Conservation (phyloP, 2,888 invertebrate genomes). For the Ormyrus thymus region DNA sequence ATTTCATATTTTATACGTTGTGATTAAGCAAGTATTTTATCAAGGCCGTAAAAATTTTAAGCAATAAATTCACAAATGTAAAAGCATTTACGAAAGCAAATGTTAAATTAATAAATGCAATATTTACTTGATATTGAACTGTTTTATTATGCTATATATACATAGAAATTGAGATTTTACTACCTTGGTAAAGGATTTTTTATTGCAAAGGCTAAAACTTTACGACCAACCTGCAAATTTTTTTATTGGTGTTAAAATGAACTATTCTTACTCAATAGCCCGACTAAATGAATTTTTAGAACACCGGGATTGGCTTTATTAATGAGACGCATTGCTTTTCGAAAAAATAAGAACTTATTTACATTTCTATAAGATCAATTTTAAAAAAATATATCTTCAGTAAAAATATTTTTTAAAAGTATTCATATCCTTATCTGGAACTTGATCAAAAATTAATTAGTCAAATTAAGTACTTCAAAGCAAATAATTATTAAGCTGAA, state of each 20-base stretch:
- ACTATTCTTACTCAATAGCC: not conserved
- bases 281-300: not conserved
- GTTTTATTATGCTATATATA: constrained; percentile 9
- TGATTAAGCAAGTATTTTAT: not conserved
- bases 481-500: too few species aligned
- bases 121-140: constrained; percentile 11
- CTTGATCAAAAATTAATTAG: too few species aligned
- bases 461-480: too few species aligned
- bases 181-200: not conserved
- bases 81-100: not conserved
- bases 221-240: constrained; percentile 17
- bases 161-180: constrained; percentile 5
- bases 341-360: too few species aligned
- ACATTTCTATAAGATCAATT: too few species aligned
- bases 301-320: too few species aligned
- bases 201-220: constrained; percentile 19
- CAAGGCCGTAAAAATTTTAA: constrained; percentile 1
- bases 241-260: constrained; percentile 23
- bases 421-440: too few species aligned
- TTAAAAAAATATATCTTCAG: too few species aligned
- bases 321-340: too few species aligned
- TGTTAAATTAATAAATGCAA: constrained; percentile 5
- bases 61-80: constrained; percentile 5
- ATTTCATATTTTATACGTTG: not conserved
- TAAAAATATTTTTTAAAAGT: too few species aligned